Evolutionary conservation across 2,888 invertebrate species (phyloP).

Genomic region (Platycnemis pennipes): DNA sequence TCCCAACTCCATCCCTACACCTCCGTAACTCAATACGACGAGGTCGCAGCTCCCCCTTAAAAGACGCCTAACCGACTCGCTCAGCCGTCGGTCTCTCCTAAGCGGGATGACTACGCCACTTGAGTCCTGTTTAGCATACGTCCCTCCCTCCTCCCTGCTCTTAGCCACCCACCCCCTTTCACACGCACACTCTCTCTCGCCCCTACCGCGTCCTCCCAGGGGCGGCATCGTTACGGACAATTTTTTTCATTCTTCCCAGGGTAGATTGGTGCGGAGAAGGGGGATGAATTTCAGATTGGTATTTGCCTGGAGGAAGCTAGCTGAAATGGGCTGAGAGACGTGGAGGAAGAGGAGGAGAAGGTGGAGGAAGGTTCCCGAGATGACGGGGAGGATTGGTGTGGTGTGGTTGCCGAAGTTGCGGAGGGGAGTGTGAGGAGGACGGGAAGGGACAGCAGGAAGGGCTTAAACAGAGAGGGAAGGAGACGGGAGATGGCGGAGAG

Average conservation of each 20-base stretch:
- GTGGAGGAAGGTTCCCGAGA: neutral
- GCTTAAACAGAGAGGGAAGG: neutral
- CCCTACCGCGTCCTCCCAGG: neutral
- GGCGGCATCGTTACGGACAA: neutral
- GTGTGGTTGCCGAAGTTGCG: neutral
- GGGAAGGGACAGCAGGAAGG: neutral
- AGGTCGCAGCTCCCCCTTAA: neutral
- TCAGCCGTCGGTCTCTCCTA: neutral
- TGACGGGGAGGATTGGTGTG: neutral
- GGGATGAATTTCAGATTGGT: conserved; percentile 1
- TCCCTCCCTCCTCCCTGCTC: no score
- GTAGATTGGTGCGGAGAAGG: neutral
- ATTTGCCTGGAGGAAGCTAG: neutral
- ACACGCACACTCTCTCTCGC: neutral
- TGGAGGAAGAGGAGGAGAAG: neutral
- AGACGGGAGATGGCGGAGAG: no score
- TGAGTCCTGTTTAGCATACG: conserved; percentile 20
- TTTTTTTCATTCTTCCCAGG: conserved; percentile 14
- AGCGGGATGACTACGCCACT: neutral
- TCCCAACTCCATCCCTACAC: no score
- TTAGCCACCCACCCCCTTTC: neutral
- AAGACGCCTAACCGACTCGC: no score
- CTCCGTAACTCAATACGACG: no score
- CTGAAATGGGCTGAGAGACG: neutral
- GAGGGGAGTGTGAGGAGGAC: neutral